phyloP scores from a whole-genome alignment of 2,888 invertebrate species.

The Heliconius erato region DNA sequence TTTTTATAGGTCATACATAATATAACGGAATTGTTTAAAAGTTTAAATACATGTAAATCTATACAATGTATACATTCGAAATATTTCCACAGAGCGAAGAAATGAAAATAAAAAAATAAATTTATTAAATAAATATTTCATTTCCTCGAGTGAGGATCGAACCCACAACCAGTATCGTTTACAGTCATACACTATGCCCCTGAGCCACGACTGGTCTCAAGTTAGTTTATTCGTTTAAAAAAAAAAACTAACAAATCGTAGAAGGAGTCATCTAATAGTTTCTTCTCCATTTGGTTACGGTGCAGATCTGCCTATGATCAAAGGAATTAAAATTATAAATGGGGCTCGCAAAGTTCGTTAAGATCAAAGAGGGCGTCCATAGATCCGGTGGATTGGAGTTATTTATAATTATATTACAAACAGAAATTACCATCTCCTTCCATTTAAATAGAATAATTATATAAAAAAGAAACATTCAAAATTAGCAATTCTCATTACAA shows the following conservation, averaged over 20 bases:
- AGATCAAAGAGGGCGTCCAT: slow-evolving; percentile 23
- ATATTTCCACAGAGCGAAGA: too few species aligned
- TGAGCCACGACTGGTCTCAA: too few species aligned
- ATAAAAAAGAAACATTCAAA: neutral
- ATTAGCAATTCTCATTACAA: neutral
- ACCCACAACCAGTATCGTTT: too few species aligned
- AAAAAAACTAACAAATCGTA: neutral
- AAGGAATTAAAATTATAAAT: slow-evolving; percentile 28
- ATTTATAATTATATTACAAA: slow-evolving; percentile 20
- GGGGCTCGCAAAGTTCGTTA: slow-evolving; percentile 15
- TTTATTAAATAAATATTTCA: too few species aligned
- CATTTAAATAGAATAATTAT: neutral
- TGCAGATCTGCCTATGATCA: slow-evolving; percentile 20
- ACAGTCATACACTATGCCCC: too few species aligned
- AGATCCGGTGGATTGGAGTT: slow-evolving; percentile 8
- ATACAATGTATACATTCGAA: neutral
- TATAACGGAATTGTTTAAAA: neutral
- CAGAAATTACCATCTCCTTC: neutral
- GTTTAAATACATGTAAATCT: neutral
- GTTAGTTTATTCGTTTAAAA: neutral
- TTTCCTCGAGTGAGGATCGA: too few species aligned
- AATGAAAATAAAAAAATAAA: too few species aligned
- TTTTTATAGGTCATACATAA: neutral
- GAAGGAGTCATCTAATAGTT: neutral
- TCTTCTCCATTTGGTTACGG: slow-evolving; percentile 11